phyloP scores from a whole-genome alignment of 2,888 invertebrate genomes.

The Agrotis clavis region DNA sequence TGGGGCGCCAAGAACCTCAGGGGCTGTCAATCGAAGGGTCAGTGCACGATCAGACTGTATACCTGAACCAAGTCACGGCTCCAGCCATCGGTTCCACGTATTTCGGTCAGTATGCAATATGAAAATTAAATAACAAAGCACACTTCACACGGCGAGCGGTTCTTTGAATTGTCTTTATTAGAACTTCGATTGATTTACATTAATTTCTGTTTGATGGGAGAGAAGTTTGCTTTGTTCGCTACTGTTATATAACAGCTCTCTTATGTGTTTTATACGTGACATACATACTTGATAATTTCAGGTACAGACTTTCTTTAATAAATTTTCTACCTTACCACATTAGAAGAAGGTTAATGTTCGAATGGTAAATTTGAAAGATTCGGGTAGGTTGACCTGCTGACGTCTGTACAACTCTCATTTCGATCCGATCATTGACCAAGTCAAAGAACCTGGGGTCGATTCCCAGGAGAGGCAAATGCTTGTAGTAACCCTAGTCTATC shows the following conservation, averaged over 20 bases:
- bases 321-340: no score
- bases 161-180: constrained; percentile 68
- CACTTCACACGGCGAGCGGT: constrained; percentile 57
- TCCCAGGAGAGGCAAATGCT: constrained; percentile 15
- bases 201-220: constrained; percentile 49
- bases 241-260: neutral
- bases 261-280: neutral
- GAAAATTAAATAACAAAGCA: constrained; percentile 73
- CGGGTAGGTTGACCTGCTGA: no score
- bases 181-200: constrained; percentile 67
- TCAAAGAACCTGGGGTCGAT: constrained; percentile 11
- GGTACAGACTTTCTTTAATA: no score
- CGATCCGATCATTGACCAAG: neutral
- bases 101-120: constrained; percentile 87
- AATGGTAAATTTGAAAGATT: no score
- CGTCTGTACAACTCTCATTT: no score
- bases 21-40: constrained; percentile 78
- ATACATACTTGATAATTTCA: constrained; percentile 1
- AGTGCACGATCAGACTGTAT: constrained; percentile 77
- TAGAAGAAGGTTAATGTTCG: no score
- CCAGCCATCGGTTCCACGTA: constrained; percentile 84
- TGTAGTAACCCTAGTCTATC: neutral
- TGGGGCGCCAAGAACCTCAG: constrained; percentile 84
- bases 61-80: constrained; percentile 84
- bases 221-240: constrained; percentile 26